These are phyloP conservation scores for Climacteris rufus DNA, from an alignment of 2,113 vertebrate genomes.

Conservation along the genomic window DNA sequence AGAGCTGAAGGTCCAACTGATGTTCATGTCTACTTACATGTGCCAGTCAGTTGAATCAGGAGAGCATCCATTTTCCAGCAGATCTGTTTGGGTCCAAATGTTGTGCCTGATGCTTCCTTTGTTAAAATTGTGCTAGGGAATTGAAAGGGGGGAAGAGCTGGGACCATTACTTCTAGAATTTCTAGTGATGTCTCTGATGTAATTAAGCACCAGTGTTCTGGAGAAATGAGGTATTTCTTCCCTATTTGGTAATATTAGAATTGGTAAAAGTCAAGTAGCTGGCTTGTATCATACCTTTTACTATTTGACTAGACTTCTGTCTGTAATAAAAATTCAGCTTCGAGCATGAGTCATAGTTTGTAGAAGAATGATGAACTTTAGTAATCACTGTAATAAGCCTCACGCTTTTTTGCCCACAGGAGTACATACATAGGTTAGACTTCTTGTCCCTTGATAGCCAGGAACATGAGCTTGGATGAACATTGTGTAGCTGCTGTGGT, in stretches of 20 bases:
- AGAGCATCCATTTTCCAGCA: background rate
- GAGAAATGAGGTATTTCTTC: background rate
- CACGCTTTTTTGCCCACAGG: background rate
- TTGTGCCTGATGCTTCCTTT: background rate
- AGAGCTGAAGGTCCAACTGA: background rate
- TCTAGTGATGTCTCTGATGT: background rate
- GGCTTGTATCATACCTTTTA: background rate
- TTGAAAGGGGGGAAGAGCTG: background rate
- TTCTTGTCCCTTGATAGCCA: background rate
- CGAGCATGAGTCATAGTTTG: slow-evolving; percentile 19
- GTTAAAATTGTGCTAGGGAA: background rate
- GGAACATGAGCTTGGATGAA: background rate
- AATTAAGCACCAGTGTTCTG: background rate
- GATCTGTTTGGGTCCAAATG: background rate
- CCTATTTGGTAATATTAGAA: background rate
- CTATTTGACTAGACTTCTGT: slow-evolving; percentile 10
- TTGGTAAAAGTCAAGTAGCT: background rate
- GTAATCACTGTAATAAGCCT: background rate
- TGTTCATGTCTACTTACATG: background rate
- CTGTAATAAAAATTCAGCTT: slow-evolving; percentile 36
- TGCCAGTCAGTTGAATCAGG: background rate
- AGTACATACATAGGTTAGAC: background rate
- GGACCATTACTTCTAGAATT: background rate
- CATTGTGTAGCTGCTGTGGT: background rate
- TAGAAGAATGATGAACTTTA: background rate